Evolutionary conservation across 2,888 invertebrate genomes (phyloP).

Genomic region (Dorcus parallelipipedus): DNA sequence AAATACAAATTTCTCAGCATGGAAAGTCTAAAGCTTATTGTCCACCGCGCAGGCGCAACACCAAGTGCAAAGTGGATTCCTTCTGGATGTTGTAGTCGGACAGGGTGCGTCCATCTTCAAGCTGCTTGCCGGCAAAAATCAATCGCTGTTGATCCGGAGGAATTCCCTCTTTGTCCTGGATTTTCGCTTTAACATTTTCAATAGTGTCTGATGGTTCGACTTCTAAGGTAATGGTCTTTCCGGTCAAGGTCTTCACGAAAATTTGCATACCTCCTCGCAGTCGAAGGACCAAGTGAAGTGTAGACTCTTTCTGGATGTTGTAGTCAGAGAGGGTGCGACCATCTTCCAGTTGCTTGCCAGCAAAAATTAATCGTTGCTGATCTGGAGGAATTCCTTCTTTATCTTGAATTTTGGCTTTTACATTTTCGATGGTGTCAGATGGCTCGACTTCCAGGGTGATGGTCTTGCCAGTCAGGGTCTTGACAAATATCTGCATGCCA

Average conservation of each 20-base stretch:
- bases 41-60: constrained; percentile 59
- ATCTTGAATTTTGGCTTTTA: constrained; percentile 63
- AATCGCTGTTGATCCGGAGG: constrained; percentile 61
- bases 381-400: constrained; percentile 91
- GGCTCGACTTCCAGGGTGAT: no score
- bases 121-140: constrained; percentile 64
- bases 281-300: constrained; percentile 90
- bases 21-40: no score
- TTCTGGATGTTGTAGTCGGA: constrained; percentile 36
- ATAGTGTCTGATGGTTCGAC: constrained; percentile 60
- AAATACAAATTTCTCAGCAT: no score
- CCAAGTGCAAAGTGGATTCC: constrained; percentile 54
- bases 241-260: constrained; percentile 58
- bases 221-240: constrained; percentile 57
- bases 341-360: constrained; percentile 80
- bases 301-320: constrained; percentile 66
- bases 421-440: no score
- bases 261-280: constrained; percentile 84
- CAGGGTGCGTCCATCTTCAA: constrained; percentile 65
- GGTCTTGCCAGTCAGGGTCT: no score
- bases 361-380: constrained; percentile 87
- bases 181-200: constrained; percentile 59
- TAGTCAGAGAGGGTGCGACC: constrained; percentile 66
- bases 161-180: constrained; percentile 56
- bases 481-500: no score